Evolutionary conservation across 2,113 vertebrate genomes (phyloP), one percentile per base, ranked within the genome.

Genomic region (Bombycilla garrulus): DNA sequence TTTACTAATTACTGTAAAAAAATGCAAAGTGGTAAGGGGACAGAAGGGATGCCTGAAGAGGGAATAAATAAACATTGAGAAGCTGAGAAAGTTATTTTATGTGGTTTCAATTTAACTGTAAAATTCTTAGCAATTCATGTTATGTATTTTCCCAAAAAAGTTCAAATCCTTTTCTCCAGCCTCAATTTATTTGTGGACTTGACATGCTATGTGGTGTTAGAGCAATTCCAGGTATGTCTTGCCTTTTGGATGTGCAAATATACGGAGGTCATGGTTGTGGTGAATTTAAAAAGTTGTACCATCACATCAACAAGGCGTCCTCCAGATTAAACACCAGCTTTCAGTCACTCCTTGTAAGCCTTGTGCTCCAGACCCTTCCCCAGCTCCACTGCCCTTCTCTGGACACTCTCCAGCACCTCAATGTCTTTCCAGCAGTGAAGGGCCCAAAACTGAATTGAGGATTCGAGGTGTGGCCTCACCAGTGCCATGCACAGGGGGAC

Each of bases 391-490:
- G n/a, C 24, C 24, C 29, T 82, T 67, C 29, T 47, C 38, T 60
- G 53, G 28, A 53, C 16, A 10, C 2, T 0, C 35, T 44, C 10
- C n/a, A 67, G 40, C 10, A 6, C 38, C 29, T 54, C 47, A 67
- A 2, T 67, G 38, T 40, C 9, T 33, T 62, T 53, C 4, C 15
- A 35, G 24, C 8, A 26, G 40, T 13, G 14, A 47, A 7, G 8
- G 6, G 24, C 5, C 10, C 54, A 54, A 53, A 61, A 15, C 24
- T 53, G n/a, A 15, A 6, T 21, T 6, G 20, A 35, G 20, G 5
- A 40, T 26, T 31, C 0, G 0, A 61, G 45, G 2, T 31, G n/a
- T 5, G 4, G 3, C 13, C 38, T 54, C 54, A 31, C 4, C 40
- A 67, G 20, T 22, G 47, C 29, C 0, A 1, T 21, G 20, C 19